phyloP scores from a whole-genome alignment of 2,113 vertebrate species.

The Muntiacus muntjak region DNA sequence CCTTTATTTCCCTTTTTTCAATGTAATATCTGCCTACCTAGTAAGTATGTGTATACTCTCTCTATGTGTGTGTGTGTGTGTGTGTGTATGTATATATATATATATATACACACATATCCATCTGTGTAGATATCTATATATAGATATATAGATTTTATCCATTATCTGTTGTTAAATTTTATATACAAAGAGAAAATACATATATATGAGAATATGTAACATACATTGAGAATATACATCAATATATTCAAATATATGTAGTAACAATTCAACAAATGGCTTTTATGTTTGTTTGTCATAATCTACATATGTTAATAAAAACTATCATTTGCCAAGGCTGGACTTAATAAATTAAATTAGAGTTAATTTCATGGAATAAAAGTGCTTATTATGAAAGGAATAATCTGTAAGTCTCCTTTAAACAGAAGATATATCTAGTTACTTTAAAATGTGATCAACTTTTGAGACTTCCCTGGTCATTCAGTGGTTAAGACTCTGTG shows the following conservation, averaged over 20 bases:
- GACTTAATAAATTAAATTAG: background rate
- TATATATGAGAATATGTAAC: background rate
- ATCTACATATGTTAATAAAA: background rate
- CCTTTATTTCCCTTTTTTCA: background rate
- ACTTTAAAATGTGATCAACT: background rate
- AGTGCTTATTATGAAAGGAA: background rate
- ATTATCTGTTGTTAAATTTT: too few relatives aligned
- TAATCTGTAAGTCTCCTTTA: background rate
- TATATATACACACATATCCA: too few relatives aligned
- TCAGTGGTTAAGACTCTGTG: background rate
- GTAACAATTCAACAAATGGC: background rate
- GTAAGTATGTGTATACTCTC: background rate
- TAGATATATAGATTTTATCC: background rate
- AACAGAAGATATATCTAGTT: background rate
- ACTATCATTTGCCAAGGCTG: background rate
- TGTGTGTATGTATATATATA: rapidly evolving
- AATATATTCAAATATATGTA: background rate
- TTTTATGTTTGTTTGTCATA: background rate
- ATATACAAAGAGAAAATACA: background rate
- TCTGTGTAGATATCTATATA: background rate
- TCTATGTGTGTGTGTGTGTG: rapidly evolving
- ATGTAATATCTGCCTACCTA: background rate
- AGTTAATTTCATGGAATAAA: background rate
- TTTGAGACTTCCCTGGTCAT: background rate
- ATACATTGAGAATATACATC: background rate